Evolutionary conservation across 2,113 vertebrate species (phyloP).

Genomic region (Erinaceus europaeus): DNA sequence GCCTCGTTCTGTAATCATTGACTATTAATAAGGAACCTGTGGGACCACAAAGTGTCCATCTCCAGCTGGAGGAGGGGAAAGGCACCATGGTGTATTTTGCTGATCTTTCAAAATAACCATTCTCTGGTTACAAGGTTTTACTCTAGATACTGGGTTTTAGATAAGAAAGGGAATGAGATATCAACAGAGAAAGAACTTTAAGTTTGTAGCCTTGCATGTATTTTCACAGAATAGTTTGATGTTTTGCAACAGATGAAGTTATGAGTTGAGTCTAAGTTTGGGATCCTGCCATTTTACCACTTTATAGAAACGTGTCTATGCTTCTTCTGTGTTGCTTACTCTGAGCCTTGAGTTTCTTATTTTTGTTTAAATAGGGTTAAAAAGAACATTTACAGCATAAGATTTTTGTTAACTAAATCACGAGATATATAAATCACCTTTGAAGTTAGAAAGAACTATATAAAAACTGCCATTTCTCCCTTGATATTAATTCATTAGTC

Average conservation of each 20-base stretch:
- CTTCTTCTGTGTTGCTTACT: not conserved
- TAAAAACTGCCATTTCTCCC: not conserved
- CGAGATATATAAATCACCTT: not conserved
- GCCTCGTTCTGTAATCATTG: not conserved
- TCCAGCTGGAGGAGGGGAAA: not conserved
- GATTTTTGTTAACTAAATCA: conserved; percentile 1
- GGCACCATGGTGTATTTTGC: not conserved
- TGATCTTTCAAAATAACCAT: conserved; percentile 30
- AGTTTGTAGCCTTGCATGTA: conserved; percentile 3
- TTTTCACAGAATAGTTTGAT: conserved; percentile 20
- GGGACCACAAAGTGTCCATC: not conserved
- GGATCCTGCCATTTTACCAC: not conserved
- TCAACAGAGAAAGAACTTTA: conserved; percentile 32
- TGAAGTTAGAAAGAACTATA: conserved; percentile 14
- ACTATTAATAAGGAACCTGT: conserved; percentile 34
- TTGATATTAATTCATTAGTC: not conserved
- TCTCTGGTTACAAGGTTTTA: conserved; percentile 45
- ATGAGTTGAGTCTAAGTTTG: not conserved
- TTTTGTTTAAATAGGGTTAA: not conserved
- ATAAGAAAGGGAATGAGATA: conserved; percentile 46
- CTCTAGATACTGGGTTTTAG: not conserved
- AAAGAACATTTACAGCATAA: not conserved
- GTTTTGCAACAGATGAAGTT: conserved; percentile 11
- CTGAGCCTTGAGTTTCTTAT: conserved; percentile 16
- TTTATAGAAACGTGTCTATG: not conserved